Conservation (phyloP, 2,113 vertebrate genomes). For the Hippopotamus amphibius region DNA sequence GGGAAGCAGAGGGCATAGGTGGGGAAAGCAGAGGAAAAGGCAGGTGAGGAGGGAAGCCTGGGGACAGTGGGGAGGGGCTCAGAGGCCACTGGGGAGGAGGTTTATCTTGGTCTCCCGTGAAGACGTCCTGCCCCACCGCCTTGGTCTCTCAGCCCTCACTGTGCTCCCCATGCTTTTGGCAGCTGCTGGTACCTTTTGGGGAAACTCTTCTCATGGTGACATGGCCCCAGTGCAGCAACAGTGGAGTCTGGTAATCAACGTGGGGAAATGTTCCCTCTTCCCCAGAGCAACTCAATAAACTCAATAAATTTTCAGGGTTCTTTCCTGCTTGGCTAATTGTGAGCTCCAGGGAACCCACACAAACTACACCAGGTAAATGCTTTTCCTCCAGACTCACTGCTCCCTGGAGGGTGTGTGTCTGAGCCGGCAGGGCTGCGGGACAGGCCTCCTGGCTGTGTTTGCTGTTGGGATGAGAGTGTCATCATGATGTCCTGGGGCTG, state of each 20-base stretch:
- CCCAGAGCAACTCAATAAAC: slow-evolving; percentile 60
- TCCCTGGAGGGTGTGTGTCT: neutral
- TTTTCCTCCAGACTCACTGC: neutral
- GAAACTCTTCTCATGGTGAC: neutral
- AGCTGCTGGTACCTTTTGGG: neutral
- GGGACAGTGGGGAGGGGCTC: neutral
- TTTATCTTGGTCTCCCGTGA: neutral
- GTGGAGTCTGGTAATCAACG: neutral
- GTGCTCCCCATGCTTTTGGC: neutral
- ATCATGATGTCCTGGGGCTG: neutral
- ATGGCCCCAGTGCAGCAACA: neutral
- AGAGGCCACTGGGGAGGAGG: fast-evolving
- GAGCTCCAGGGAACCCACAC: slow-evolving; percentile 49
- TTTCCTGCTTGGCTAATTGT: slow-evolving; percentile 27
- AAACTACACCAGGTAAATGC: neutral
- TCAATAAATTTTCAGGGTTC: neutral
- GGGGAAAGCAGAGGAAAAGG: neutral
- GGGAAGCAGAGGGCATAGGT: neutral
- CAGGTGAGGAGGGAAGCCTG: neutral
- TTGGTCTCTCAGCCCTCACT: neutral
- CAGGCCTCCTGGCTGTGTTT: neutral
- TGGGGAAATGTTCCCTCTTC: slow-evolving; percentile 59
- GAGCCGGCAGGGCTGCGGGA: neutral
- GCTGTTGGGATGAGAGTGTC: neutral
- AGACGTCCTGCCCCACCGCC: fast-evolving